Base-by-base conservation (phyloP, 1,140 invertebrate genomes). In the Pygmarrhopalites habei region DNA sequence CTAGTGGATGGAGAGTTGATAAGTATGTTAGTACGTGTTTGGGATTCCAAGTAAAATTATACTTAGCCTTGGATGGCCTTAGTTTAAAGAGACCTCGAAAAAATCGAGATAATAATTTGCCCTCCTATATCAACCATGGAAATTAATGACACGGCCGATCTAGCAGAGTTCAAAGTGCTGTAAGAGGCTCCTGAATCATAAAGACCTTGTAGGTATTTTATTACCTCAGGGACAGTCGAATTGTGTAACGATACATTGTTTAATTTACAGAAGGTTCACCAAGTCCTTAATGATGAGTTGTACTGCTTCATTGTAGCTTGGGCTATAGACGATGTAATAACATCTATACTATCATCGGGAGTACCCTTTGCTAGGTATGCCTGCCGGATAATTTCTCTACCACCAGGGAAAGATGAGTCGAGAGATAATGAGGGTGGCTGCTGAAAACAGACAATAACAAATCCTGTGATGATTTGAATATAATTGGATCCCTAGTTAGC, bases 31-130 rank as follows among this genome's bases (percentile, higher is more conserved):
- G 57, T 2, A 67, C 52, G n/a, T 26, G 15, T 10, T 56, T 57
- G 1, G 60, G 44, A 41, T 67, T 57, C 64, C 64, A 66, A 23
- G 47, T 58, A 0, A 25, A 4, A 49, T 56, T 17, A 53, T 66
- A 66, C 29, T 49, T 53, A 1, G 41, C 29, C 1, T 19, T 10
- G 0, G 64, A 53, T 2, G 58, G 58, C n/a, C 55, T n/a, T 0
- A 21, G 2, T 57, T 51, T 58, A 29, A 1, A 23, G 1, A 61
- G 15, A 5, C 58, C 64, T 1, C 39, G 44, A 14, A 66, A 17
- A 39, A 62, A 53, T 0, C 64, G 28, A 29, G 32, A 12, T 30
- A 66, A 28, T 46, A 62, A 29, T 4, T 32, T 35, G 59, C 58
- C 19, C 17, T 51, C 10, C 60, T 1, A 66, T 30, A 15, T 35